phyloP scores from a whole-genome alignment of 2,888 invertebrate species.

The Thumatha senex region DNA sequence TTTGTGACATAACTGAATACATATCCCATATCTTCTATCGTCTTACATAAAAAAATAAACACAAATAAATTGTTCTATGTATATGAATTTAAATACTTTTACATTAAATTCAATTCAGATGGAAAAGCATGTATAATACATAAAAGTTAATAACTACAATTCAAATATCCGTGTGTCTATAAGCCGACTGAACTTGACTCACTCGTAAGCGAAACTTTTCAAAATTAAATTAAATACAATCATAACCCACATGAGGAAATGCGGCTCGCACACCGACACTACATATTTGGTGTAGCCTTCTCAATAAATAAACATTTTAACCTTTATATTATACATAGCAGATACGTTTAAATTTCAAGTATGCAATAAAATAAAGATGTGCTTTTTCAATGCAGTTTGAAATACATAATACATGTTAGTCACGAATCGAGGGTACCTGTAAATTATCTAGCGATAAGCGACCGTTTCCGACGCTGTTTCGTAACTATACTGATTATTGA shows the following conservation, averaged over 20 bases:
- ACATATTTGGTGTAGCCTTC: slow-evolving; percentile 58
- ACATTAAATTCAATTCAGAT: slow-evolving; percentile 77
- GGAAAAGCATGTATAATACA: slow-evolving; percentile 80
- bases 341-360: slow-evolving; percentile 47
- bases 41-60: slow-evolving; percentile 80
- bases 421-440: slow-evolving; percentile 30
- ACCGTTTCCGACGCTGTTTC: slow-evolving; percentile 27
- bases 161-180: slow-evolving; percentile 69
- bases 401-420: slow-evolving; percentile 29
- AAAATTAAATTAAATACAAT: slow-evolving; percentile 72
- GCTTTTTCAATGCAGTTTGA: slow-evolving; percentile 46
- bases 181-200: slow-evolving; percentile 74
- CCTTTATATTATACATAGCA: slow-evolving; percentile 50
- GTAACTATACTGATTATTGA: slow-evolving; percentile 1
- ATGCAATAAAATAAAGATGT: slow-evolving; percentile 53
- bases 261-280: slow-evolving; percentile 38
- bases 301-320: slow-evolving; percentile 57
- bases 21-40: slow-evolving; percentile 68
- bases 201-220: slow-evolving; percentile 73
- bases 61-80: slow-evolving; percentile 79
- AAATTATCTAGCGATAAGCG: slow-evolving; percentile 32
- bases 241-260: slow-evolving; percentile 38
- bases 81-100: slow-evolving; percentile 81
- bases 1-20: slow-evolving; percentile 83
- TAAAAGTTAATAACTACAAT: slow-evolving; percentile 79